phyloP scores from a whole-genome alignment of 1,140 invertebrate species.

The Tetramorium parvispinum region DNA sequence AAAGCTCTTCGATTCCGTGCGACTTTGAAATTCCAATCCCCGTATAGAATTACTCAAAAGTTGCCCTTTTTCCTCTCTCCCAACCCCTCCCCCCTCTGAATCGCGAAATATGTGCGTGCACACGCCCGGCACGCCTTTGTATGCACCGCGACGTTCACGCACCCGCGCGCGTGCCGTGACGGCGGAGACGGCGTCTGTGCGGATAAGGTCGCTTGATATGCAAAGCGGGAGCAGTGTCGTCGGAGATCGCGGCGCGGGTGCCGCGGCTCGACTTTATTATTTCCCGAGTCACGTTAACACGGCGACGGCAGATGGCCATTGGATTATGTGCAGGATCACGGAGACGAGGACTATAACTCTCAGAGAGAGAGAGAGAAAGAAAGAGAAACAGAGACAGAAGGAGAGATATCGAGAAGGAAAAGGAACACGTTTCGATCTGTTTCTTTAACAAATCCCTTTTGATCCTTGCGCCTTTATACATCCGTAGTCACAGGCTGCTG shows the following conservation, averaged over 20 bases:
- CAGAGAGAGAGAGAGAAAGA: background rate
- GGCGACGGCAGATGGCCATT: constrained; percentile 72
- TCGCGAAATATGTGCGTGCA: constrained; percentile 35
- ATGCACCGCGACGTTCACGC: constrained; percentile 25
- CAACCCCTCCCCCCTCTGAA: background rate
- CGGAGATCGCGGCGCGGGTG: constrained; percentile 30
- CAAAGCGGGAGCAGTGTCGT: constrained; percentile 60
- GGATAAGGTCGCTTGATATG: constrained; percentile 64
- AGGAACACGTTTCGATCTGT: background rate
- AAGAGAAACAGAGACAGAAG: background rate
- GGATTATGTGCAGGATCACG: constrained; percentile 34
- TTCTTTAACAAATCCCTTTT: constrained; percentile 33
- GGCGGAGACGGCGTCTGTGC: constrained; percentile 14
- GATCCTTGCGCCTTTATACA: constrained; percentile 10
- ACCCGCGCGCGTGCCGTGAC: constrained; percentile 32
- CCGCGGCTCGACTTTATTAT: constrained; percentile 68
- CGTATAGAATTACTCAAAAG: background rate
- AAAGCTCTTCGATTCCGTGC: constrained; percentile 13
- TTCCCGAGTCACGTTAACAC: constrained; percentile 78
- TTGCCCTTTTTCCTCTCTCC: background rate
- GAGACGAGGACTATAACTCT: constrained; percentile 40
- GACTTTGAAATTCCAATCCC: constrained; percentile 9
- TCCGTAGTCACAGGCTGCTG: constrained; percentile 13
- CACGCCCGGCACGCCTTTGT: constrained; percentile 41
- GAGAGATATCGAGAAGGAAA: background rate